Base-by-base conservation (phyloP, 2,797 vertebrate species). In the Myiothlypis chrysogaster region DNA sequence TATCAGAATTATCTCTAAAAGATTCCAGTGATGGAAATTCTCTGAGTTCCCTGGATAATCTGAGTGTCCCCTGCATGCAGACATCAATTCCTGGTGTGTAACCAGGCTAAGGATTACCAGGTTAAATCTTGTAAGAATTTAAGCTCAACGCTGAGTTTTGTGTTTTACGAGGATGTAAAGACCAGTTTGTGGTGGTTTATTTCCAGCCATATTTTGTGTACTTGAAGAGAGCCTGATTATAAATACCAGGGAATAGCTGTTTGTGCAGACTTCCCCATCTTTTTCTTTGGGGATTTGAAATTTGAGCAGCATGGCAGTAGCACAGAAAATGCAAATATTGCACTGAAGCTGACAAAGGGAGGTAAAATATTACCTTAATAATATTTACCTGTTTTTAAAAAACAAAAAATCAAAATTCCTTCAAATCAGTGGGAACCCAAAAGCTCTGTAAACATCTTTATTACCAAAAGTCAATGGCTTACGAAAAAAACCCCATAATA, bases 121-220 rank as follows among this genome's bases (percentile, higher is more conserved):
- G 32, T 55, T 55, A 15, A n/a, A n/a, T 72, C 43, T 8, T 47
- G 6, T 25, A 55, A 56, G 34, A 39, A 23, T 72, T 84, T 24
- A 64, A 90, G 35, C 32, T 8, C 11, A 12, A 9, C 0, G 0
- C 50, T 5, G 6, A 2, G 2, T 23, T 43, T 35, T 63, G 14
- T 55, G 32, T 24, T 83, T 53, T 10, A n/a, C 20, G 8, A 13
- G 53, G 39, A 9, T 28, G 23, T 19, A 63, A 68, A 73, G 41
- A 70, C 3, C 30, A 6, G 2, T 78, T 56, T 64, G 24, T 64
- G 21, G 2, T 44, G 11, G 24, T 75, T 7, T 37, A 34, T 70
- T 80, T 76, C 12, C 49, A 86, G 65, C 17, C 3, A 2, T 64
- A 27, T 39, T 91, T 83, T 81, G 27, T 68, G 61, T 90, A 1